A percentile compares a stretch with the other conserved stretches of the same genome.
Evolutionary conservation across 2,888 invertebrate genomes (phyloP).

Genomic region (Orthonychiurus folsomi): DNA sequence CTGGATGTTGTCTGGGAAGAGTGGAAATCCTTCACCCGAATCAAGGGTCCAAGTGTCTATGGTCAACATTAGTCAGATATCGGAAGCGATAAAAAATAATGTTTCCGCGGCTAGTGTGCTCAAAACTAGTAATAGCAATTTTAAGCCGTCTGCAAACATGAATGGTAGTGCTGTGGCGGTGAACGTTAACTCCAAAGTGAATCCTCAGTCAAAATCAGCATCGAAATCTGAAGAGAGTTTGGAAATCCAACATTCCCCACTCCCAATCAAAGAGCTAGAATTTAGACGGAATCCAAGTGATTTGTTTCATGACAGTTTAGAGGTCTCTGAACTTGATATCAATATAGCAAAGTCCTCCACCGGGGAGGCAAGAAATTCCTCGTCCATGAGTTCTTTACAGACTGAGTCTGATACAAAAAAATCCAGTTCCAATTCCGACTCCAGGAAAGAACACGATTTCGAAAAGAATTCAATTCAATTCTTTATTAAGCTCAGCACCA

Average conservation of each 20-base stretch:
- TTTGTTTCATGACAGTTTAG: slow-evolving; percentile 39
- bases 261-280: not conserved
- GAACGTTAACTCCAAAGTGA: not conserved
- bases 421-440: slow-evolving; percentile 38
- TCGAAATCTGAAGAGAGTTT: slow-evolving; percentile 25
- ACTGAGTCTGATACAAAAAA: slow-evolving; percentile 30
- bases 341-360: slow-evolving; percentile 12
- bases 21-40: no score
- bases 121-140: not conserved
- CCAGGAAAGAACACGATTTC: slow-evolving; percentile 40
- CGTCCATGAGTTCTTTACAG: slow-evolving; percentile 2
- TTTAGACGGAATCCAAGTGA: slow-evolving; percentile 19
- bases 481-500: no score
- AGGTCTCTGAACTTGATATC: slow-evolving; percentile 39
- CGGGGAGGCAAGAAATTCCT: not conserved
- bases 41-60: no score
- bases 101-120: not conserved
- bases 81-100: not conserved
- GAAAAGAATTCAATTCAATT: no score
- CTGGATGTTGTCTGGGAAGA: slow-evolving; percentile 5
- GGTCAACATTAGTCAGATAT: no score
- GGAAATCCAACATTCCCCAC: slow-evolving; percentile 15
- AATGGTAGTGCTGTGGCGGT: not conserved
- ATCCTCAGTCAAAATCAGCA: not conserved
- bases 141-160: not conserved